phyloP scores from a whole-genome alignment of 2,888 invertebrate species.

The Parnassius apollo region DNA sequence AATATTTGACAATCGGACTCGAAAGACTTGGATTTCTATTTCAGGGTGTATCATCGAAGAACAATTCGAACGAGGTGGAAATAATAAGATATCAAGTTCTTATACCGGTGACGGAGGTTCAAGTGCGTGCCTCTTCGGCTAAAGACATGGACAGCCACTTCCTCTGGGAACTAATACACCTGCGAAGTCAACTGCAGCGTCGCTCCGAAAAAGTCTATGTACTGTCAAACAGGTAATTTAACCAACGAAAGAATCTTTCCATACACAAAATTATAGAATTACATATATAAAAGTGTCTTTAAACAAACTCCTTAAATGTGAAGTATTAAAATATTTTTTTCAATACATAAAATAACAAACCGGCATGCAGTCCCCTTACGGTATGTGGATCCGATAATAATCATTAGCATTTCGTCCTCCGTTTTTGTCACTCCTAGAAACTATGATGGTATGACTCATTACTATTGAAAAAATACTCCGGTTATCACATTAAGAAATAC shows the following conservation, averaged over 20 bases:
- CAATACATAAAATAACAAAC: too few species aligned
- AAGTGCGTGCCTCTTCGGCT: conserved; percentile 96
- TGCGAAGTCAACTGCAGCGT: conserved; percentile 95
- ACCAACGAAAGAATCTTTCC: background rate
- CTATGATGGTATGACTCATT: too few species aligned
- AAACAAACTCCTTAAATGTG: too few species aligned
- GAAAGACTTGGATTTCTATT: background rate
- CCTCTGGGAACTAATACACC: conserved; percentile 97
- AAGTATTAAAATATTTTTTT: too few species aligned
- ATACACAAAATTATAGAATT: background rate
- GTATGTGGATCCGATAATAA: too few species aligned
- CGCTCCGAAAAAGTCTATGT: conserved; percentile 98
- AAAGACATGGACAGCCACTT: conserved; percentile 98
- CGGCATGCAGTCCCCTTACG: too few species aligned
- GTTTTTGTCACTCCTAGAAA: too few species aligned
- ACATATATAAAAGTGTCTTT: background rate
- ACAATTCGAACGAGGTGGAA: conserved; percentile 94
- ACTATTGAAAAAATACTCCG: too few species aligned
- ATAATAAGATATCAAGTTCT: conserved; percentile 97
- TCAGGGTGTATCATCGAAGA: conserved; percentile 93
- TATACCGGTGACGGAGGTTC: conserved; percentile 98
- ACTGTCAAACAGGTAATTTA: conserved; percentile 91
- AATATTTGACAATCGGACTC: too few species aligned
- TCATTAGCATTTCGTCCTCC: too few species aligned
- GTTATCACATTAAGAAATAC: too few species aligned